Base-by-base conservation (phyloP, 2,888 invertebrate species). In the Pandemis corylana region DNA sequence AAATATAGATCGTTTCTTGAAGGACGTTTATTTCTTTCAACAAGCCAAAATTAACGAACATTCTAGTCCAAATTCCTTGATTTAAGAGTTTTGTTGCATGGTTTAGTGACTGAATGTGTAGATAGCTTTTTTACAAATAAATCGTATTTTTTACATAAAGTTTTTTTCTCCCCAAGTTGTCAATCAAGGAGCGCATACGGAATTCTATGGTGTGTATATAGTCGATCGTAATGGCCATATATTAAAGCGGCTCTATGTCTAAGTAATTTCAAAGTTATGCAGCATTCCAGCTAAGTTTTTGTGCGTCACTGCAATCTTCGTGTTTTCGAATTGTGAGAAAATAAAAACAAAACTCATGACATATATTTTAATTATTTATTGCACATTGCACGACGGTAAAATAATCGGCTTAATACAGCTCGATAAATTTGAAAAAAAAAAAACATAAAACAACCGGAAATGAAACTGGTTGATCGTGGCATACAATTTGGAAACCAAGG, bases 141-240 rank as follows among this genome's bases (percentile, higher is more conserved):
- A 68, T 51, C 42, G 41, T 46, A 66, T 51, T 61, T 53, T 71
- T 72, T 65, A 75, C 62, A 77, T 82, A 79, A 80, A 84, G 81
- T 83, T 84, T 88, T 90, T 89, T 85, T 88, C 81, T 86, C 83
- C 86, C 85, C 87, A 90, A 91, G 90, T 91, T 88, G 85, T 89
- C 90, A 89, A 78, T 89, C 90, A 90, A 90, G 90, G 87, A 90
- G 88, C 87, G 79, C 90, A 90, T 87, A 87, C 85, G 92, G 92
- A 92, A 85, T 89, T 83, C 79, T 91, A 90, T 81, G 91, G 93
- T 92, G 89, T 92, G 92, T 92, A 92, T 91, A 59, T 81, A 77
- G 76, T 75, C 76, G 77, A 79, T 75, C 78, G 77, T 76, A 76
- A 71, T 82, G 80, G 77, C 72, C 78, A 76, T 63, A 68, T 72